Evolutionary conservation across 2,113 vertebrate genomes (phyloP), one percentile per base, ranked within the genome.

Genomic region (Collichthys lucidus): DNA sequence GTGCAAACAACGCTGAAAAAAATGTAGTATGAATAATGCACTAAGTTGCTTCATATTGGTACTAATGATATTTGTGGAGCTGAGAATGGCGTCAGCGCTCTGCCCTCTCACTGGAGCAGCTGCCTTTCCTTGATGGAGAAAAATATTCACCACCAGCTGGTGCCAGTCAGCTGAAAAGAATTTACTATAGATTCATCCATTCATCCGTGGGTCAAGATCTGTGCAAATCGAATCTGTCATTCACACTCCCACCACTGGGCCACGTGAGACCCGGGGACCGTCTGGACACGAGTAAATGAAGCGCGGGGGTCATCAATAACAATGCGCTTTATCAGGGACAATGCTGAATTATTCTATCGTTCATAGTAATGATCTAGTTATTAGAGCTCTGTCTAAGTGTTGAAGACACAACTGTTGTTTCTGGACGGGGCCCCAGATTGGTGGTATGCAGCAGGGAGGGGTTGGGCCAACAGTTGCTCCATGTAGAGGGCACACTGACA

Each of bases 351-450:
- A 40, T 53, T 50, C 55, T 49, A n/a, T 72, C 44, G 44, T 46
- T 46, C 26, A 24, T 53, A 3, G 74, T 72, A 81, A 75, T 55
- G 68, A 78, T 69, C 62, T 42, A 46, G 67, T 77, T 88, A 77
- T 85, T 77, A 71, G 46, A 80, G 24, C 67, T 73, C 57, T 84
- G 79, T 68, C 35, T 66, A 75, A 82, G 89, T 86, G 89, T 85
- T 87, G 66, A 88, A 86, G 67, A 86, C 84, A 80, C 88, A 93
- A 89, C 86, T 92, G 92, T 91, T 90, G 84, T 90, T 91, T 86
- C 82, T 93, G 89, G 85, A 92, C 76, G 31, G 70, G 81, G 88
- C 86, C 90, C 79, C 88, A 90, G 74, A 74, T 84, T 86, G 80
- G 67, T 88, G 90, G 92, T 84, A 93, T 93, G 90, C 76, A 65